Base-by-base conservation (phyloP, 1,140 invertebrate genomes). In the Thalassaphorura encarpata region DNA sequence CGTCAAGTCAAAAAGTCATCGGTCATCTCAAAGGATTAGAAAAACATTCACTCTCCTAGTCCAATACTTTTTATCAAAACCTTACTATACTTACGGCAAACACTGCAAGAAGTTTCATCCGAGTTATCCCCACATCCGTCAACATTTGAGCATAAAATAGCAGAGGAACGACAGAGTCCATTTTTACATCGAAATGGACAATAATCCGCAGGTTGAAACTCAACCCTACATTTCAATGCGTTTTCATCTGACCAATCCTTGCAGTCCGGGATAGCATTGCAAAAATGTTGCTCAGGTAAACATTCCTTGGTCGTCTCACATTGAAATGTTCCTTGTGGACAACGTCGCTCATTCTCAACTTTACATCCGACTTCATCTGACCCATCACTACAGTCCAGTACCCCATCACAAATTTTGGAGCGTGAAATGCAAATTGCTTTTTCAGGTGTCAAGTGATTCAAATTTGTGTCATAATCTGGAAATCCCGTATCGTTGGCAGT, bases 41-140 rank as follows among this genome's bases (percentile, higher is more conserved):
- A n/a, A n/a, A n/a, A n/a, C n/a, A n/a, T n/a, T n/a, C n/a, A n/a
- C n/a, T n/a, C n/a, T n/a, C n/a, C n/a, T n/a, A n/a, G n/a, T n/a
- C n/a, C n/a, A n/a, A n/a, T n/a, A n/a, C n/a, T n/a, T n/a, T n/a
- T n/a, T n/a, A n/a, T n/a, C n/a, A n/a, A n/a, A n/a, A n/a, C n/a
- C n/a, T n/a, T 36, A 36, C 33, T 27, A 27, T 18, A 42, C 59
- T 61, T 61, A 61, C 89, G 80, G 71, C 89, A 92, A 55, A 91
- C 83, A 50, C 76, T 76, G 70, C 89, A 93, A 56, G 79, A 78
- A 33, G 78, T 78, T 72, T 93, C 89, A 69, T 93, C 89, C 40
- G 82, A 85, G 59, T 84, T 84, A 75, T 93, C 89, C 5, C 89
- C 89, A 68, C 89, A 92, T 27, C 89, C 89, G 69, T 92, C 88